These are phyloP conservation scores for Axea sp. DNA, from an alignment of 2,888 invertebrate species.

Conservation along the genomic window DNA sequence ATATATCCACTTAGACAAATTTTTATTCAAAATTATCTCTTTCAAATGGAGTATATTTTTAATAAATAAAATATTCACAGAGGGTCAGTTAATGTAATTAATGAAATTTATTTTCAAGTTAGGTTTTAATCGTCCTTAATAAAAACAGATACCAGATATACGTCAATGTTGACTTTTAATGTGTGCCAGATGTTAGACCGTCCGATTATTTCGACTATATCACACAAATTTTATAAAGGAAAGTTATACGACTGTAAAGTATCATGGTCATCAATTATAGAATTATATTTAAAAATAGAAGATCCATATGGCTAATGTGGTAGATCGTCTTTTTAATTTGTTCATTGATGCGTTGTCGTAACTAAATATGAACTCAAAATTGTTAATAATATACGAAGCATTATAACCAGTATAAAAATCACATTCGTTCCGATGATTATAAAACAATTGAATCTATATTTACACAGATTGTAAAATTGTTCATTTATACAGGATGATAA, in stretches of 20 bases:
- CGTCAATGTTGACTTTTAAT: constrained; percentile 53
- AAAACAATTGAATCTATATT: too few species aligned
- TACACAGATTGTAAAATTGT: too few species aligned
- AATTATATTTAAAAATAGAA: constrained; percentile 72
- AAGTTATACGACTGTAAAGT: constrained; percentile 72
- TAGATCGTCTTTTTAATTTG: constrained; percentile 60
- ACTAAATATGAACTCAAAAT: constrained; percentile 29
- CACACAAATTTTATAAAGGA: constrained; percentile 65
- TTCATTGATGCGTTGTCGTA: constrained; percentile 27
- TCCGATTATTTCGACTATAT: constrained; percentile 29
- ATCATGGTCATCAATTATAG: constrained; percentile 76
- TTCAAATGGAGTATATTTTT: too few species aligned
- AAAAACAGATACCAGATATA: constrained; percentile 57
- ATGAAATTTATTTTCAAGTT: constrained; percentile 29
- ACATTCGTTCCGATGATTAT: too few species aligned
- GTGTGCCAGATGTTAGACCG: constrained; percentile 55
- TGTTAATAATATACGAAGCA: too few species aligned
- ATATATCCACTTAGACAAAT: too few species aligned
- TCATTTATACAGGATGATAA: too few species aligned
- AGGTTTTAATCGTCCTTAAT: constrained; percentile 32
- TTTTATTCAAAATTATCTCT: too few species aligned
- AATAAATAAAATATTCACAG: too few species aligned
- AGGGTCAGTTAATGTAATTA: constrained; percentile 15
- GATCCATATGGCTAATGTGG: constrained; percentile 74
- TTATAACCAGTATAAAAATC: too few species aligned